Evolutionary conservation across 2,797 vertebrate genomes (phyloP).

Genomic region (Tapera naevia): DNA sequence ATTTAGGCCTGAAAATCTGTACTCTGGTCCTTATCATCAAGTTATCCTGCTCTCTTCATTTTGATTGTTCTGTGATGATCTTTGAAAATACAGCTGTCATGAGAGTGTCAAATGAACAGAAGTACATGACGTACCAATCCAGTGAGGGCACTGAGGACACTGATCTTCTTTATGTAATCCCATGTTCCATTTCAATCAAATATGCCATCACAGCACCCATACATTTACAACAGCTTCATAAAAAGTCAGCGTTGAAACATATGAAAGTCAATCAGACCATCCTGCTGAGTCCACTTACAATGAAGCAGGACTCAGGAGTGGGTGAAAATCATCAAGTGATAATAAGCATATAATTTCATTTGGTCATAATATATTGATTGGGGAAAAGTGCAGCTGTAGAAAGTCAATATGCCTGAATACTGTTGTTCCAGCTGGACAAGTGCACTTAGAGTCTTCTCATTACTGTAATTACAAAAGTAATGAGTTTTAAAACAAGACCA

Average conservation of each 20-base stretch:
- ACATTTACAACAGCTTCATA: background rate
- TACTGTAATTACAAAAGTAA: background rate
- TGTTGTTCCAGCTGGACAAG: background rate
- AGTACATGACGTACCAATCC: background rate
- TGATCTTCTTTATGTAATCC: background rate
- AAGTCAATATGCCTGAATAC: background rate
- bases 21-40: background rate
- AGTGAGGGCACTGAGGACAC: background rate
- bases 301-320: background rate
- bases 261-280: background rate
- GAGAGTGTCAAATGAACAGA: background rate
- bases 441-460: background rate
- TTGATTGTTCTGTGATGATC: background rate
- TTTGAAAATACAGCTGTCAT: background rate
- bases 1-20: background rate
- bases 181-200: conserved; percentile 1
- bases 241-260: background rate
- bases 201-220: background rate
- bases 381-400: background rate
- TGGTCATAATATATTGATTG: background rate
- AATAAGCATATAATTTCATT: background rate
- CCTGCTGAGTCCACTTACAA: background rate
- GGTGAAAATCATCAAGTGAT: background rate
- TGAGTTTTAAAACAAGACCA: background rate
- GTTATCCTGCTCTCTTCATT: background rate